Evolutionary conservation across 2,888 invertebrate genomes (phyloP).

Genomic region (Dascillus cervinus): DNA sequence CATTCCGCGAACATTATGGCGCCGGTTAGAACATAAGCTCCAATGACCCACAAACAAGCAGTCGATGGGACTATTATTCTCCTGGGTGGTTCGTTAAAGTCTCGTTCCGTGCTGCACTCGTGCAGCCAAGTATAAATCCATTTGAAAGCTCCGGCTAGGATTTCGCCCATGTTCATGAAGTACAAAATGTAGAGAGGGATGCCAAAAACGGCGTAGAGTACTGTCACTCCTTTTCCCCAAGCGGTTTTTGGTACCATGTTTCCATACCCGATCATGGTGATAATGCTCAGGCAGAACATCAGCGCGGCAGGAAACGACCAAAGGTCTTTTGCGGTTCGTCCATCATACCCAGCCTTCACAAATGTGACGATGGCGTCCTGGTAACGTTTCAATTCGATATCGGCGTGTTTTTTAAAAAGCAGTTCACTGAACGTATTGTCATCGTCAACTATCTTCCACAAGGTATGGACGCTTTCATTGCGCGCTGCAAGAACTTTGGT

Average conservation of each 20-base stretch:
- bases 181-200: conserved; percentile 82
- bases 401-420: conserved; percentile 53
- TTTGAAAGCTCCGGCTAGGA: conserved; percentile 72
- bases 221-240: conserved; percentile 77
- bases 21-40: conserved; percentile 73
- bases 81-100: conserved; percentile 49
- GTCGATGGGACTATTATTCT: conserved; percentile 81
- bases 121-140: conserved; percentile 72
- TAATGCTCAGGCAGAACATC: conserved; percentile 82
- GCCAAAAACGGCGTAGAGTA: conserved; percentile 80
- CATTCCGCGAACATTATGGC: conserved; percentile 85
- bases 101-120: conserved; percentile 55
- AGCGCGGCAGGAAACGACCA: conserved; percentile 85
- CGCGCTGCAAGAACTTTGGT: conserved; percentile 47
- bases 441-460: conserved; percentile 61
- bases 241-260: conserved; percentile 76
- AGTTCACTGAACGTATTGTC: conserved; percentile 59
- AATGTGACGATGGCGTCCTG: conserved; percentile 60
- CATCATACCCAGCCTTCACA: conserved; percentile 62
- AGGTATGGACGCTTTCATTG: conserved; percentile 50
- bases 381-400: conserved; percentile 55
- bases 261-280: conserved; percentile 90
- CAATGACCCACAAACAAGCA: conserved; percentile 83
- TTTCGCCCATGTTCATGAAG: conserved; percentile 85
- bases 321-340: conserved; percentile 57